phyloP scores from a whole-genome alignment of 1,140 invertebrate genomes.

The Neodiprion virginianus region DNA sequence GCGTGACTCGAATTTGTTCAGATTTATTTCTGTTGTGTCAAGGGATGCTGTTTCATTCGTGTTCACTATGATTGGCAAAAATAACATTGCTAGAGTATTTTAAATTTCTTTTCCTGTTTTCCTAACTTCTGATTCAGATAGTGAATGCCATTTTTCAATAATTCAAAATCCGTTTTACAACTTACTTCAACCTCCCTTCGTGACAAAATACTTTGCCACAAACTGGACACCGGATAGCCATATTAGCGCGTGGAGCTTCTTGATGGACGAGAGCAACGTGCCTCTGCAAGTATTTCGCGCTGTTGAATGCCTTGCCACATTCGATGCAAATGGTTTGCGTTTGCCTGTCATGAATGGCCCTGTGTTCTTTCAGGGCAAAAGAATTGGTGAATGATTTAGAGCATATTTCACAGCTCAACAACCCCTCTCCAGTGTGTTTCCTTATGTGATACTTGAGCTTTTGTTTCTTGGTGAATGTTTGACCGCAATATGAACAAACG shows the following conservation, averaged over 20 bases:
- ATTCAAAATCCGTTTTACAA: no score
- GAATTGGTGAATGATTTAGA: conserved; percentile 41
- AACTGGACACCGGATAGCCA: conserved; percentile 26
- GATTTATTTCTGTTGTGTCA: no score
- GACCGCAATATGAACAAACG: conserved; percentile 63
- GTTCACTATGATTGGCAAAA: no score
- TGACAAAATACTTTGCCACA: conserved; percentile 31
- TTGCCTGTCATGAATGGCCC: conserved; percentile 33
- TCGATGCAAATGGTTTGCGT: conserved; percentile 33
- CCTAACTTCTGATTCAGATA: no score
- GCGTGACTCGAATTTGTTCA: no score
- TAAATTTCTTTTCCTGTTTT: neutral
- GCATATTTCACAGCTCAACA: conserved; percentile 43
- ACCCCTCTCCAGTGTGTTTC: conserved; percentile 46
- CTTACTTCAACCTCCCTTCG: conserved; percentile 24
- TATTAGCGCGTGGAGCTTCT: conserved; percentile 23
- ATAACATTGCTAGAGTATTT: no score
- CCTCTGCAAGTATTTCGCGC: conserved; percentile 36
- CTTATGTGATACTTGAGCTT: conserved; percentile 49
- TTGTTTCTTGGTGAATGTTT: conserved; percentile 57
- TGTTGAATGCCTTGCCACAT: conserved; percentile 40
- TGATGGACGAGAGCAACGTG: conserved; percentile 38
- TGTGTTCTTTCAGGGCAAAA: conserved; percentile 39
- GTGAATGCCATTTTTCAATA: no score
- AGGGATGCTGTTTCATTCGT: no score